Percentiles rank a stretch among this genome's conserved stretches.
Conservation (phyloP, 1,140 invertebrate species). For the Brachionus sp. region DNA sequence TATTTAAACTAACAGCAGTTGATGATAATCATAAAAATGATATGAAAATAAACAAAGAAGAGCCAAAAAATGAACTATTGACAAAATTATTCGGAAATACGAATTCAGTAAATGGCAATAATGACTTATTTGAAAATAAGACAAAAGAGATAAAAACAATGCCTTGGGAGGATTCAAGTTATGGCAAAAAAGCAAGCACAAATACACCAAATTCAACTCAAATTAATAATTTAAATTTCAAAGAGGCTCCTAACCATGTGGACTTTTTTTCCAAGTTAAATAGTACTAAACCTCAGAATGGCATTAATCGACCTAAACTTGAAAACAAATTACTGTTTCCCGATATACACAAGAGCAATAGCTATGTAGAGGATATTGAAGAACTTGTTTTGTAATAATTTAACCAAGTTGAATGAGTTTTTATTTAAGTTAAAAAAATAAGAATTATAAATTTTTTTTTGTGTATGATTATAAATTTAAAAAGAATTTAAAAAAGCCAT, state of each 20-base stretch:
- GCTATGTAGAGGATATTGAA: slow-evolving; percentile 29
- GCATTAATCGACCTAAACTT: slow-evolving; percentile 11
- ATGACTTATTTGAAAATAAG: neutral
- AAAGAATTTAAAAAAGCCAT: neutral
- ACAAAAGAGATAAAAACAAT: neutral
- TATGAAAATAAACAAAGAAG: neutral
- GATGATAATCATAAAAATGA: neutral
- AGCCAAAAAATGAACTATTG: slow-evolving; percentile 15
- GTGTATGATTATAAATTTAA: neutral
- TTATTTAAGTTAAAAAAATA: neutral
- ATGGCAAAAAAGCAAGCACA: neutral
- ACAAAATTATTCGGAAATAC: slow-evolving; percentile 21
- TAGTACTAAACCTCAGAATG: neutral
- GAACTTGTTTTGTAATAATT: slow-evolving; percentile 1
- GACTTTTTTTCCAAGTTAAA: slow-evolving; percentile 38
- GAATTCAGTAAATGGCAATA: neutral
- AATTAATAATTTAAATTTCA: neutral
- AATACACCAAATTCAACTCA: neutral
- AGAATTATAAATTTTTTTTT: neutral
- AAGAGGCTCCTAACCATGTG: neutral
- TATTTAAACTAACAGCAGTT: slow-evolving; percentile 14
- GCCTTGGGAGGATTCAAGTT: neutral
- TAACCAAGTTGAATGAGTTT: neutral
- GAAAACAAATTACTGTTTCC: slow-evolving; percentile 23
- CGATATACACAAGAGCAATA: slow-evolving; percentile 20